Percentiles rank a stretch among this genome's conserved stretches.
phyloP scores from a whole-genome alignment of 1,140 invertebrate species.

The Phymorhynchus buccinoides region DNA sequence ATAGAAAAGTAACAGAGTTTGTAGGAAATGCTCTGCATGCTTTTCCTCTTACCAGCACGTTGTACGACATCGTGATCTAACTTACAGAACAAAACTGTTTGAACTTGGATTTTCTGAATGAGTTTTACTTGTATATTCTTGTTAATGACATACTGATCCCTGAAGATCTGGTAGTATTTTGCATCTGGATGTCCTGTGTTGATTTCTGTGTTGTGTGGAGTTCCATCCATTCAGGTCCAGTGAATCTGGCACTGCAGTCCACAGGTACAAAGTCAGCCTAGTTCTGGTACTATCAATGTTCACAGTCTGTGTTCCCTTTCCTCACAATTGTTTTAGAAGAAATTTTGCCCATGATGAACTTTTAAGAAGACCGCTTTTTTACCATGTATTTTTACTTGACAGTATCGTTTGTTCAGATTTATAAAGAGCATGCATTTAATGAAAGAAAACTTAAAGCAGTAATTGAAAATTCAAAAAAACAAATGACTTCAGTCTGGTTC shows the following conservation, averaged over 20 bases:
- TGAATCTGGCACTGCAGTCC: conserved; percentile 34
- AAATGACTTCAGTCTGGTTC: too few species aligned
- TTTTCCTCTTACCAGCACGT: too few species aligned
- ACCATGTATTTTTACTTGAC: neutral
- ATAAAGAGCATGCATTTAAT: neutral
- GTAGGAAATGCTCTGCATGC: too few species aligned
- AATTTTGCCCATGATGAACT: neutral
- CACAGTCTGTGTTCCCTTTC: neutral
- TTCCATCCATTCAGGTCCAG: neutral
- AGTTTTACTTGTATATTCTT: too few species aligned
- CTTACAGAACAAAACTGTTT: too few species aligned
- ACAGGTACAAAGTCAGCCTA: neutral
- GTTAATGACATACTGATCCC: neutral
- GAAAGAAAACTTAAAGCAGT: too few species aligned
- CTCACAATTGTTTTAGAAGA: neutral
- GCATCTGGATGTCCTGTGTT: neutral
- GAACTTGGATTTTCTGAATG: too few species aligned
- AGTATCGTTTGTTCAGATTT: neutral
- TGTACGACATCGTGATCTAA: too few species aligned
- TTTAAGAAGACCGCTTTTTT: neutral
- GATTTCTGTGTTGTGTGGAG: neutral
- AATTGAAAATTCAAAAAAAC: too few species aligned
- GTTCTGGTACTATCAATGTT: neutral
- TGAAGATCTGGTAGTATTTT: neutral
- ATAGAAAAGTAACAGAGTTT: too few species aligned